Evolutionary conservation across 2,797 vertebrate genomes (phyloP).

Genomic region (Poeciliopsis infans): DNA sequence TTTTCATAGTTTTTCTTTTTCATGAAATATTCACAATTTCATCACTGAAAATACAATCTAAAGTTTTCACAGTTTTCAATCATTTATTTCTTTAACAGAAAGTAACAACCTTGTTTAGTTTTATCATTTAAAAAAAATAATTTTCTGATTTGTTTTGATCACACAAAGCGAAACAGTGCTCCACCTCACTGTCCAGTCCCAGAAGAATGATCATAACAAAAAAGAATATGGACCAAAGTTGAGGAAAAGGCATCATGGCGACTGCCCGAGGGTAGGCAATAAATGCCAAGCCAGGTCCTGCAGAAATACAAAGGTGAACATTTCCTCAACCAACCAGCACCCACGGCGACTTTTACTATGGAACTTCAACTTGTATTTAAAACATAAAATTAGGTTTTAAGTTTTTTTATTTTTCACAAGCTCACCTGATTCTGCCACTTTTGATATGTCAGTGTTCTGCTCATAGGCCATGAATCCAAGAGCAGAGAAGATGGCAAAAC

Average conservation of each 20-base stretch:
- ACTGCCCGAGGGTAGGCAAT: conserved; percentile 85
- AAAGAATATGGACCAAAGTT: conserved; percentile 83
- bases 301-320: not conserved
- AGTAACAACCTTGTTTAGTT: not conserved
- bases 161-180: not conserved
- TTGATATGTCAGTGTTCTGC: conserved; percentile 80
- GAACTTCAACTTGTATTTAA: no score
- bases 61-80: not conserved
- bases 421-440: conserved; percentile 83
- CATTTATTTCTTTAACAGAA: not conserved
- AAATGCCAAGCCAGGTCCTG: conserved; percentile 85
- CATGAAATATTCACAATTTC: not conserved
- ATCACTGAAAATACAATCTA: not conserved
- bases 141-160: not conserved
- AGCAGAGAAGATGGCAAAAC: conserved; percentile 85
- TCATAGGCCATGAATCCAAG: conserved; percentile 86
- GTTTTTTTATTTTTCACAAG: not conserved
- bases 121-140: not conserved
- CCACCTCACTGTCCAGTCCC: conserved; percentile 83
- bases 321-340: not conserved
- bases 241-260: conserved; percentile 85
- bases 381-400: no score
- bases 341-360: no score
- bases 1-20: not conserved
- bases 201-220: conserved; percentile 85